These are phyloP conservation scores for Neodiprion virginianus DNA, from an alignment of 1,140 invertebrate genomes.

Conservation along the genomic window DNA sequence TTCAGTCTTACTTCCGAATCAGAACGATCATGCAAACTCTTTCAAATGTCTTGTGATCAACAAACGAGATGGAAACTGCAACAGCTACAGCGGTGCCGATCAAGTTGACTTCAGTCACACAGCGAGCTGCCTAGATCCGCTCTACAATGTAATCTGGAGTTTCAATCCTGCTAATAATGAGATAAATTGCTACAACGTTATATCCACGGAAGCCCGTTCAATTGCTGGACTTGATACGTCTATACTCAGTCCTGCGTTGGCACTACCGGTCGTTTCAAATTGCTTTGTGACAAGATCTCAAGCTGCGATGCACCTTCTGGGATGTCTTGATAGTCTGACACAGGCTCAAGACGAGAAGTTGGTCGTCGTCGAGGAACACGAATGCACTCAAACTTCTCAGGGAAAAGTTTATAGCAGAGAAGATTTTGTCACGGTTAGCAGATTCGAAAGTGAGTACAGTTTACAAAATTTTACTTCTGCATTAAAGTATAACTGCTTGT, in stretches of 20 bases:
- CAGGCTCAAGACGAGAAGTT: constrained; percentile 78
- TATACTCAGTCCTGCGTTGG: constrained; percentile 79
- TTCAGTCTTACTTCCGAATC: constrained; percentile 74
- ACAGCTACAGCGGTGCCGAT: constrained; percentile 77
- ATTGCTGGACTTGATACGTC: constrained; percentile 57
- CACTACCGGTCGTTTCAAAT: constrained; percentile 75
- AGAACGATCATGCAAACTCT: constrained; percentile 68
- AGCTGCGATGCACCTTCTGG: constrained; percentile 87
- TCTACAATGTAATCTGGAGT: constrained; percentile 86
- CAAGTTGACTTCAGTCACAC: constrained; percentile 81
- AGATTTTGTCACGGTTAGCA: constrained; percentile 84
- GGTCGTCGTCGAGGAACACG: constrained; percentile 60
- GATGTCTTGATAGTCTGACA: constrained; percentile 88
- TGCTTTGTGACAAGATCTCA: constrained; percentile 81
- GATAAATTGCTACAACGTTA: constrained; percentile 83
- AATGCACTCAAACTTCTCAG: constrained; percentile 60
- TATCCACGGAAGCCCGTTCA: constrained; percentile 69
- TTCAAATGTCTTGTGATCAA: constrained; percentile 88
- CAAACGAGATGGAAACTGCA: constrained; percentile 82
- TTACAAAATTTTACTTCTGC: not conserved
- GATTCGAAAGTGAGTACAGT: constrained; percentile 83
- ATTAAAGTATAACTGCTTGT: not conserved
- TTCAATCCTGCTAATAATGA: constrained; percentile 76
- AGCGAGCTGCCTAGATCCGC: constrained; percentile 85
- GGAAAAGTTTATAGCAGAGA: constrained; percentile 72